phyloP scores from a whole-genome alignment of 1,140 invertebrate species.

The Sitobion miscanthi region DNA sequence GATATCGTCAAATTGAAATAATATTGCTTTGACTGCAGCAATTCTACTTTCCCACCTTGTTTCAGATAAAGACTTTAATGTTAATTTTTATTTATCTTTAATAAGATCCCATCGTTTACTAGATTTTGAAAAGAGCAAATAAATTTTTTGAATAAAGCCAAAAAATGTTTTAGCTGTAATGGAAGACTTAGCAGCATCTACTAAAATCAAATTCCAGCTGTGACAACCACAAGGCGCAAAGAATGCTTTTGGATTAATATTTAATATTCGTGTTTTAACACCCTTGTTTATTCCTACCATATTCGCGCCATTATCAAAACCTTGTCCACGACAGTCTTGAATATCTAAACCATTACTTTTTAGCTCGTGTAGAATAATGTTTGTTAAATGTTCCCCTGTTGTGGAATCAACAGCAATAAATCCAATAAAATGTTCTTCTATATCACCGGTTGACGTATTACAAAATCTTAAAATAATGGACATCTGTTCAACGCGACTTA shows the following conservation, averaged over 20 bases:
- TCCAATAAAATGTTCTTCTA: conserved; percentile 56
- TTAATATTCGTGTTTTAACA: conserved; percentile 57
- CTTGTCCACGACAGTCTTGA: not conserved
- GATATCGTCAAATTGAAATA: conserved; percentile 51
- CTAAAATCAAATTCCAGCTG: not conserved
- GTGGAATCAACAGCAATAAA: conserved; percentile 45
- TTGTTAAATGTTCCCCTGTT: conserved; percentile 51
- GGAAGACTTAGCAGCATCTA: conserved; percentile 10
- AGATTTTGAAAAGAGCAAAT: conserved; percentile 33
- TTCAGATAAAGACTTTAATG: conserved; percentile 6
- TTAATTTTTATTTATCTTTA: not conserved
- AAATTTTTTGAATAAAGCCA: conserved; percentile 1
- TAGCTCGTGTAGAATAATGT: not conserved
- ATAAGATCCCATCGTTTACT: conserved; percentile 17
- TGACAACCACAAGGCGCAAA: conserved; percentile 24
- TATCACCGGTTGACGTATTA: conserved; percentile 24
- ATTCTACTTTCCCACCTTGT: not conserved
- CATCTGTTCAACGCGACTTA: conserved; percentile 57
- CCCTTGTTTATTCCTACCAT: conserved; percentile 38
- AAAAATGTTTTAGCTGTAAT: conserved; percentile 29
- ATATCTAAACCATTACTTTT: not conserved
- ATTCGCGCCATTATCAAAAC: too few species aligned
- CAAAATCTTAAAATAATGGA: conserved; percentile 52
- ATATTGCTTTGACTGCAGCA: conserved; percentile 23
- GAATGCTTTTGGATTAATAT: conserved; percentile 40